Conservation (phyloP, 2,797 vertebrate genomes). For the Cynopterus sphinx region DNA sequence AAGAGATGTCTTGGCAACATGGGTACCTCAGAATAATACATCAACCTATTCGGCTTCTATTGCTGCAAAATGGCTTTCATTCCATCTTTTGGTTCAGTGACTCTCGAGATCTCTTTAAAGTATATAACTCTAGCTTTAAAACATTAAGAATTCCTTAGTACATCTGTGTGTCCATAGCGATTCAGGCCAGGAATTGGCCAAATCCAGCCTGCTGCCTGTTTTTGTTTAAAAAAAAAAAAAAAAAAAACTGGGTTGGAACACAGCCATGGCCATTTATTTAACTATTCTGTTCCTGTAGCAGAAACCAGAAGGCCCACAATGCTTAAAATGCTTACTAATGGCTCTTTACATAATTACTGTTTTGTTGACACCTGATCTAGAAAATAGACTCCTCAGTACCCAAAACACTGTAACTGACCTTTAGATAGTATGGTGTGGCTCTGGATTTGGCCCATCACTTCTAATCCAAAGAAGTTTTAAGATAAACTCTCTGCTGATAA, state of each 20-base stretch:
- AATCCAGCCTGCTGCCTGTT: neutral
- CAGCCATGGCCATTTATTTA: neutral
- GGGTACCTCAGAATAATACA: neutral
- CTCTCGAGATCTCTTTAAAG: neutral
- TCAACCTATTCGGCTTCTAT: neutral
- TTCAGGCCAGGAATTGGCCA: neutral
- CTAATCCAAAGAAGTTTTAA: neutral
- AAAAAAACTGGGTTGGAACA: neutral
- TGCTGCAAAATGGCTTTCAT: neutral
- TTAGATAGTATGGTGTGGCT: neutral
- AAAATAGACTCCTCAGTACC: neutral
- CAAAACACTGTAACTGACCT: neutral
- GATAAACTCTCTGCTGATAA: neutral
- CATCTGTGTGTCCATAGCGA: neutral
- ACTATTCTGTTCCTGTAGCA: neutral
- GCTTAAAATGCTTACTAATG: neutral
- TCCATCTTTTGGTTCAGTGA: neutral
- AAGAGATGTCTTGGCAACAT: neutral
- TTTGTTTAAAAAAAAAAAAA: neutral
- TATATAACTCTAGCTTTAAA: neutral
- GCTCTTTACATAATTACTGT: neutral
- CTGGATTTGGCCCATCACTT: neutral
- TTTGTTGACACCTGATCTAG: neutral
- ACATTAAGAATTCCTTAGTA: neutral
- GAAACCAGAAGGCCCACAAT: neutral